Conservation (phyloP, 2,797 vertebrate species). For the Pterois miles region DNA sequence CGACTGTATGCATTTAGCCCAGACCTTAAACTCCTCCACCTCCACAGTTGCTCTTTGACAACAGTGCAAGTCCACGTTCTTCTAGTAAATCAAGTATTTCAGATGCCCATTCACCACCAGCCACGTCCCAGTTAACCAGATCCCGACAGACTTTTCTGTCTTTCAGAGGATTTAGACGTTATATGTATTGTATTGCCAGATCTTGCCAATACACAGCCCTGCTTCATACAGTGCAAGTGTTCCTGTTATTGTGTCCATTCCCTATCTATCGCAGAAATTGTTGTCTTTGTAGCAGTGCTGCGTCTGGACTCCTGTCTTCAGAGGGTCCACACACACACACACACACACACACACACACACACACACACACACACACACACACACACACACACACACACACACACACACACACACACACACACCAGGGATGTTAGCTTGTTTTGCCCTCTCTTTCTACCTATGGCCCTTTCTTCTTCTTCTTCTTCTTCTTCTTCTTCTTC, state of each 20-base stretch:
- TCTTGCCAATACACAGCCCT: no score
- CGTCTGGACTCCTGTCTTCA: constrained; percentile 16
- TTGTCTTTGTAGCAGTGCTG: constrained; percentile 33
- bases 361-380: constrained; percentile 39
- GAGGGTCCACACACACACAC: constrained; percentile 28
- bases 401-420: constrained; percentile 37
- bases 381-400: constrained; percentile 36
- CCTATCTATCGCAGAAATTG: not conserved
- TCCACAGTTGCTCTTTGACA: no score
- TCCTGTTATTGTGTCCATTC: constrained; percentile 3
- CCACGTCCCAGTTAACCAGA: no score
- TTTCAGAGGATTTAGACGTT: no score
- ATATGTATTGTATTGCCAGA: no score
- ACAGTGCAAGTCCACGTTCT: no score
- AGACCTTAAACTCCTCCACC: no score
- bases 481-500: not conserved
- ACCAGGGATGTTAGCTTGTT: constrained; percentile 30
- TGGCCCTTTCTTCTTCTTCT: not conserved
- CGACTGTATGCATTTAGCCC: no score
- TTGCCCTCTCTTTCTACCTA: constrained; percentile 28
- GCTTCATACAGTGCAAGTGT: not conserved
- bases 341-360: constrained; percentile 37
- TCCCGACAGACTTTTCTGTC: no score
- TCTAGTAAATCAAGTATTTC: no score
- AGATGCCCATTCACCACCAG: no score